A percentile compares a stretch with the other conserved stretches of the same genome.
Evolutionary conservation across 2,888 invertebrate genomes (phyloP).

Genomic region (Drosophila hamatofila): DNA sequence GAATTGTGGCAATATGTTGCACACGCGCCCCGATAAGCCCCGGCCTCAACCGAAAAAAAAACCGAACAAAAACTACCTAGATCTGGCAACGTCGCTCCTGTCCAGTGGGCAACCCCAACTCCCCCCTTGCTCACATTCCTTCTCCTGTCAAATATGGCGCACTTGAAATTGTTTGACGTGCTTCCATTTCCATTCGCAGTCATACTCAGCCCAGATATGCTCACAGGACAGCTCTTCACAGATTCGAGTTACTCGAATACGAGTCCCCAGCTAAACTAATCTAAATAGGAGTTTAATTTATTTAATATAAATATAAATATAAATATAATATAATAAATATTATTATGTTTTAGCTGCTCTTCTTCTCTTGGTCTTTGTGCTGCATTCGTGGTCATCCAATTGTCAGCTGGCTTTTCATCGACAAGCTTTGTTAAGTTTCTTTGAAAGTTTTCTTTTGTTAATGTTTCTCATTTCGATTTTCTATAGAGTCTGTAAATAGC

Average conservation of each 20-base stretch:
- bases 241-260: neutral
- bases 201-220: constrained; percentile 7
- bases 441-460: neutral
- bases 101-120: neutral
- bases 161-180: constrained; percentile 35
- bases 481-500: neutral
- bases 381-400: neutral
- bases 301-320: neutral
- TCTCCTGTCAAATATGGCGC: constrained; percentile 7
- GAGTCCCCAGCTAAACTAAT: neutral
- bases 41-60: neutral
- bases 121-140: neutral
- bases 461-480: neutral
- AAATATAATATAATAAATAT: neutral
- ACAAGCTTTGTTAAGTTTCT: neutral
- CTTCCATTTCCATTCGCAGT: constrained; percentile 25
- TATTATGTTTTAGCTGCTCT: too few relatives aligned
- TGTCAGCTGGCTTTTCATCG: neutral
- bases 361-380: neutral
- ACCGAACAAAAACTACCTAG: neutral
- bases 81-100: constrained; percentile 17
- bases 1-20: constrained; percentile 75
- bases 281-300: neutral
- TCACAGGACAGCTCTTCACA: constrained; percentile 15
- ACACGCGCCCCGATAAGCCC: constrained; percentile 72